A percentile compares a stretch with the other conserved stretches of the same genome.
Conservation (phyloP, 2,888 invertebrate genomes). For the Cheilosia urbana region DNA sequence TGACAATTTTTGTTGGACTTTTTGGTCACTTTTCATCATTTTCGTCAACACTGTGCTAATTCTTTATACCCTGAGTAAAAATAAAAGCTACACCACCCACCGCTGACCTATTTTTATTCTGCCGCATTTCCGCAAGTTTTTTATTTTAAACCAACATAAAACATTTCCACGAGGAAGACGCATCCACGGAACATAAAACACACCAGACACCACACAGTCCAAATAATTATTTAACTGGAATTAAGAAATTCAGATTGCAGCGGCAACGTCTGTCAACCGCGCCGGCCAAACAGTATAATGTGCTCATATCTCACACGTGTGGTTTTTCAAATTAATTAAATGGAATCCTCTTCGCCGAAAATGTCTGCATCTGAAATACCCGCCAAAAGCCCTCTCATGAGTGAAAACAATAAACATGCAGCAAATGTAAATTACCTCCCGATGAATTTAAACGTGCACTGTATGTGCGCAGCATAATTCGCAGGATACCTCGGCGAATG, state of each 20-base stretch:
- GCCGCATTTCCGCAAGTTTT: too few relatives aligned
- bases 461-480: constrained; percentile 95
- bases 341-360: not conserved
- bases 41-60: too few relatives aligned
- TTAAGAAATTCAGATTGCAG: constrained; percentile 14
- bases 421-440: constrained; percentile 87
- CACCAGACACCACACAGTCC: not conserved
- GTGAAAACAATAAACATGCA: constrained; percentile 57
- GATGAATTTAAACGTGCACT: constrained; percentile 94
- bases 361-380: not conserved
- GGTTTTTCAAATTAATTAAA: not conserved
- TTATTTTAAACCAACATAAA: too few relatives aligned
- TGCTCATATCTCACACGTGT: constrained; percentile 15
- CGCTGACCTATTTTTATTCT: too few relatives aligned
- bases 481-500: constrained; percentile 98
- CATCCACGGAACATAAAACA: not conserved
- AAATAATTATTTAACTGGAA: not conserved
- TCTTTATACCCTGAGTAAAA: too few relatives aligned
- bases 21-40: too few relatives aligned
- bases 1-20: too few relatives aligned
- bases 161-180: not conserved
- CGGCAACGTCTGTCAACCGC: not conserved
- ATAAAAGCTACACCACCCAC: too few relatives aligned
- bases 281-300: constrained; percentile 2
- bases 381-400: constrained; percentile 25